Base-by-base conservation (phyloP, 2,888 invertebrate genomes). In the Pycnomerus fuliginosus region DNA sequence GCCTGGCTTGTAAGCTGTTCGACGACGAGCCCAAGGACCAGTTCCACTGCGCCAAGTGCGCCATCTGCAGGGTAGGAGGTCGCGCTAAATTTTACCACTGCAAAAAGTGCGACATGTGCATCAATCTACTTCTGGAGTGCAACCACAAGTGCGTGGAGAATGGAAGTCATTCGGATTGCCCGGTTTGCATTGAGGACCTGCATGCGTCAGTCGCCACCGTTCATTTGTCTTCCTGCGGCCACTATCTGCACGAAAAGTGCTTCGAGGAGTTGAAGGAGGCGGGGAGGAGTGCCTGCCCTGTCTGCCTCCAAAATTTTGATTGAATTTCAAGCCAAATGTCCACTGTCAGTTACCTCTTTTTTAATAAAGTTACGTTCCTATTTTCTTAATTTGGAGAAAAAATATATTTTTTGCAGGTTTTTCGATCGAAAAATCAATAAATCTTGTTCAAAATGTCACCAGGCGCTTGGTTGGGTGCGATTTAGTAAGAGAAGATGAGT, bases 1-100 rank as follows among this genome's bases (percentile, higher is more conserved):
- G 93, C 64, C 75, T 85, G 17, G 84, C 90, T 62, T 94, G 93
- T 74, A 89, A 90, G 69, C 75, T 94, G 36, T 93, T 89, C 67
- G 93, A 93, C 60, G 90, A 93, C 61, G 87, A 87, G 52, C 89
- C 91, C 65, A 91, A 90, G 70, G 80, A 84, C 55, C 93, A 93
- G 71, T 94, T 90, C 74, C 93, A 94, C 66, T 94, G 93, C 61
- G 82, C 85, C 36, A 88, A 85, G 2, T 93, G 93, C 69, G 92
- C 92, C 7, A 89, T 93, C 49, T 94, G 93, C 62, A 82, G 93
- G 51, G 84, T 93, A 48, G 93, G 93, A 0, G 92, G 93, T 1
- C 77, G 85, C 3, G 87, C 90, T 53, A 80, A 87, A 58, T 93
- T 89, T 75, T 93, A 90, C 69, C 93, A 94, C 69, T 94, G 93